Evolutionary conservation across 1,140 invertebrate genomes (phyloP).

Genomic region (Propsilocerus akamusi): DNA sequence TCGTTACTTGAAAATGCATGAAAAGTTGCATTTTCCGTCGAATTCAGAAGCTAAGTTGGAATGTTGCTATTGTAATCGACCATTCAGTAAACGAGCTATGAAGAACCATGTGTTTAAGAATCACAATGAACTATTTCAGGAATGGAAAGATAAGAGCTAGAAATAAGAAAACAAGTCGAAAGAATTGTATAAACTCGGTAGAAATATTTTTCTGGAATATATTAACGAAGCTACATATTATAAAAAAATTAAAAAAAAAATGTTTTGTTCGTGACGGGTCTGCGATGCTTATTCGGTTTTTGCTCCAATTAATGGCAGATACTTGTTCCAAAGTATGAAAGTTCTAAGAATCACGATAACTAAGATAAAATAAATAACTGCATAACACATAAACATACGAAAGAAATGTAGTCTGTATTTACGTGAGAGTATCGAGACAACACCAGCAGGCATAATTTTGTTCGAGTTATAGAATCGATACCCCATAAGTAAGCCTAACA

Average conservation of each 20-base stretch:
- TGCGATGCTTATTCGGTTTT: too few species aligned
- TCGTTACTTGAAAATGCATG: neutral
- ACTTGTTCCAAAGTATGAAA: too few species aligned
- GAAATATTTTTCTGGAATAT: too few species aligned
- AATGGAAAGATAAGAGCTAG: neutral
- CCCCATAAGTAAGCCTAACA: constrained; percentile 13
- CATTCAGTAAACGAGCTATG: neutral
- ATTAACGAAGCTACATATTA: too few species aligned
- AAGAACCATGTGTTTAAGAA: neutral
- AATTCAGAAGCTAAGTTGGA: neutral
- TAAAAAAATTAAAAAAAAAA: too few species aligned
- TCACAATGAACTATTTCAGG: neutral
- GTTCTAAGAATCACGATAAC: too few species aligned
- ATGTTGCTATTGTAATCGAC: neutral
- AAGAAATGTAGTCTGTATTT: too few species aligned
- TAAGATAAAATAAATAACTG: too few species aligned
- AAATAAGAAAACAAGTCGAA: neutral
- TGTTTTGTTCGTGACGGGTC: too few species aligned
- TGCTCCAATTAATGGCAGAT: too few species aligned
- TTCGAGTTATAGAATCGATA: constrained; percentile 59
- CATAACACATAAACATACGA: too few species aligned
- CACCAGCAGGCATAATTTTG: constrained; percentile 92
- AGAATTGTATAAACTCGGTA: neutral
- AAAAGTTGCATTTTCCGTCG: neutral
- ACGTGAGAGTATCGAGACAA: constrained; percentile 19